Conservation (phyloP, 2,888 invertebrate species). For the Phymatocera aterrima region DNA sequence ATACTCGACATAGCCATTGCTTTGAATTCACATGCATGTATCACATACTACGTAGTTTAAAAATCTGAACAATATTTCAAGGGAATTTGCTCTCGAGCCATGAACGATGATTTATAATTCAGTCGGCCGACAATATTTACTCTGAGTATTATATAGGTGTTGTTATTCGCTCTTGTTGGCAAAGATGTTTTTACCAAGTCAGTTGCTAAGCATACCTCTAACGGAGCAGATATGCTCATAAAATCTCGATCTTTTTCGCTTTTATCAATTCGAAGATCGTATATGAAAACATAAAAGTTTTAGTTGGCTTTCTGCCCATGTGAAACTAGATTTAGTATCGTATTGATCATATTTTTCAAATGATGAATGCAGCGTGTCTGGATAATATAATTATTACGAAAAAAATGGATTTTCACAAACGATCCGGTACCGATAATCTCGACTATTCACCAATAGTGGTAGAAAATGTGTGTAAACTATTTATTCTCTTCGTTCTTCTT, state of each 20-base stretch:
- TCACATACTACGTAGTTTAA: not conserved
- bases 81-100: not conserved
- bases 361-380: conserved; percentile 45
- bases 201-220: conserved; percentile 25
- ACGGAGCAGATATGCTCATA: conserved; percentile 8
- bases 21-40: not conserved
- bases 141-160: conserved; percentile 5
- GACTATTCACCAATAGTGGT: conserved; percentile 46
- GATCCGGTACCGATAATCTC: conserved; percentile 16
- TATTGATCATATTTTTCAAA: not conserved
- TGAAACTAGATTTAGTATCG: conserved; percentile 17
- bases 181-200: conserved; percentile 3
- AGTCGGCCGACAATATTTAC: conserved; percentile 30
- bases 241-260: conserved; percentile 6
- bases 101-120: conserved; percentile 18
- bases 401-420: conserved; percentile 34
- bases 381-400: conserved; percentile 20
- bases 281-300: conserved; percentile 20
- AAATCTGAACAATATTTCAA: conserved; percentile 10
- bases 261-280: conserved; percentile 43
- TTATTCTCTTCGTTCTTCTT: not conserved
- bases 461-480: conserved; percentile 36
- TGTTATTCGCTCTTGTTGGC: conserved; percentile 33
- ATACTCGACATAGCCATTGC: not conserved
- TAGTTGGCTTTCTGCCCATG: not conserved